Conservation (phyloP, 2,888 invertebrate species). For the Ornithoptera alexandrae region DNA sequence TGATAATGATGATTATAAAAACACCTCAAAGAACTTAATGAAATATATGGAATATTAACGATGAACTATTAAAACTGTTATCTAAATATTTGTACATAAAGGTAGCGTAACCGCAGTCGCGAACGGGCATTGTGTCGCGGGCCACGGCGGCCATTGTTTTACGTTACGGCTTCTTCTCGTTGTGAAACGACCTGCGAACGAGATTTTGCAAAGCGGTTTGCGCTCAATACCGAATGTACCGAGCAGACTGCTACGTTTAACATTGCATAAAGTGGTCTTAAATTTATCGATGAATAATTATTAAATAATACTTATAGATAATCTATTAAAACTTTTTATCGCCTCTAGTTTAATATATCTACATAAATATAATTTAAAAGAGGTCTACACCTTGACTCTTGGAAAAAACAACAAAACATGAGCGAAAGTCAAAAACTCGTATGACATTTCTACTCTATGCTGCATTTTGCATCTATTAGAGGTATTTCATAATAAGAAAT, state of each 20-base stretch:
- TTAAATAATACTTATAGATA: neutral
- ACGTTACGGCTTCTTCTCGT: conserved; percentile 51
- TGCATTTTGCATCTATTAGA: too few relatives aligned
- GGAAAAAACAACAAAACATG: neutral
- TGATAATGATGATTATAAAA: neutral
- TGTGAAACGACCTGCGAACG: conserved; percentile 59
- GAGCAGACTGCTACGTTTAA: neutral
- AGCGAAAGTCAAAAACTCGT: too few relatives aligned
- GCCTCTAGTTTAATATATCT: neutral
- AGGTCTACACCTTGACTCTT: neutral
- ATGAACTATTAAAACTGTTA: conserved; percentile 4
- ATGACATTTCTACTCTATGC: too few relatives aligned
- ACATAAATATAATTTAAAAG: too few relatives aligned
- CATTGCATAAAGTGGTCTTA: conserved; percentile 6
- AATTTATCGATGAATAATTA: neutral
- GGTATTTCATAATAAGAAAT: too few relatives aligned
- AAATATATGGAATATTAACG: neutral
- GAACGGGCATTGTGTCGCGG: conserved; percentile 58
- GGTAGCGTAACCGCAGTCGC: conserved; percentile 43
- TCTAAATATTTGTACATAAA: conserved; percentile 10
- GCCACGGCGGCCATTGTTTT: conserved; percentile 58
- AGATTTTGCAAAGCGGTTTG: conserved; percentile 57
- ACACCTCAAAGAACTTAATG: neutral
- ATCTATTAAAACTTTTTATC: neutral
- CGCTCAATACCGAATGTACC: conserved; percentile 37